Base-by-base conservation (phyloP, 1,140 invertebrate species). In the Drosophila ercepeae region DNA sequence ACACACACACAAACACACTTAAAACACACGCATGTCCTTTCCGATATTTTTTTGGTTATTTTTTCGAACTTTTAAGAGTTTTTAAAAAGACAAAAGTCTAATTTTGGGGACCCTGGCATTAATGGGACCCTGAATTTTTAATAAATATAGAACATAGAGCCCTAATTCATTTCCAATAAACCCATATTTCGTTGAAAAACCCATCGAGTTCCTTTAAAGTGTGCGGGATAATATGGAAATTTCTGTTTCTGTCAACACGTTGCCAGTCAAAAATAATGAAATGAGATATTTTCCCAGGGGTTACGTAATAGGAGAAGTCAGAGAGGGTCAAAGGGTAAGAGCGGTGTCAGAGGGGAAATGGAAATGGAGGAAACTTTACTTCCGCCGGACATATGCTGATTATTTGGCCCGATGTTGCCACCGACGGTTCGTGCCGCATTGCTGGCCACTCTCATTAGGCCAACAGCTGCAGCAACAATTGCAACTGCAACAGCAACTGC, bases 371-470 rank as follows among this genome's bases (percentile, higher is more conserved):
- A 23, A 2, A 32, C 57, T 61, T 32, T 49, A 60, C 55, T 48
- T 46, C 53, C 68, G 64, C 32, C 55, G 51, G 75, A 64, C 75
- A 83, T 73, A 76, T 75, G 75, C 65, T 67, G 74, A 83, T 83
- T 59, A 83, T 78, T 60, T 65, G 74, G 74, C 45, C 74, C 34
- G 19, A 63, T 44, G 50, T 48, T 67, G 52, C 51, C 54, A 72
- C 57, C 51, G 70, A 21, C 64, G 59, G 21, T 55, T 46, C 50
- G 41, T 65, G 61, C 49, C 65, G 49, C 64, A 68, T 78, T 71
- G 65, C 75, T 61, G 78, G 44, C 49, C 76, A 59, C 74, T 77
- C 70, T 83, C 69, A 78, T 82, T 58, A 67, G 59, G 69, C 29
- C 46, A 57, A 69, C 60, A 59, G 55, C 69, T 67, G 74, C 54